Percentiles rank a stretch among this genome's conserved stretches.
These are phyloP conservation scores for Cecropterus lyciades DNA, from an alignment of 1,140 invertebrate species.

Conservation along the genomic window DNA sequence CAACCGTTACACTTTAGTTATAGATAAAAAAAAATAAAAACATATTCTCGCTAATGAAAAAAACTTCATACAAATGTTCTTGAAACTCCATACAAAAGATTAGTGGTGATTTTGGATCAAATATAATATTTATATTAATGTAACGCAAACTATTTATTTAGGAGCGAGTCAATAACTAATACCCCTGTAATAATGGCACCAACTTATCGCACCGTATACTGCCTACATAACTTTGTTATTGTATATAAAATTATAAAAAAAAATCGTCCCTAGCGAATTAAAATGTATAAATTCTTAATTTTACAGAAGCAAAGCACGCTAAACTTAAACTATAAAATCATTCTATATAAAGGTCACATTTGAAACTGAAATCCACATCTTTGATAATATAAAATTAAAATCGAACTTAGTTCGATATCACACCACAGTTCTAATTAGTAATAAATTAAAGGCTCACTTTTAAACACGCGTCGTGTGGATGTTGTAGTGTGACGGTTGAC, in stretches of 20 bases:
- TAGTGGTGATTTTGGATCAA: slow-evolving; percentile 17
- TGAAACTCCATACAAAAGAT: slow-evolving; percentile 19
- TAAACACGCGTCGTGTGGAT: slow-evolving; percentile 54
- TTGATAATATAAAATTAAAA: slow-evolving; percentile 55
- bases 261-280: slow-evolving; percentile 77
- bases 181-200: slow-evolving; percentile 84
- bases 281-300: slow-evolving; percentile 81
- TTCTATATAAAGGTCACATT: slow-evolving; percentile 75
- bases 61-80: not conserved
- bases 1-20: slow-evolving; percentile 18
- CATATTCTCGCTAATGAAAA: slow-evolving; percentile 10
- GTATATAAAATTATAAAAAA: slow-evolving; percentile 77
- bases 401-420: slow-evolving; percentile 78
- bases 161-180: slow-evolving; percentile 65
- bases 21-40: slow-evolving; percentile 5
- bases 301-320: slow-evolving; percentile 82
- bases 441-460: slow-evolving; percentile 80
- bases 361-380: slow-evolving; percentile 70
- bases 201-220: slow-evolving; percentile 84
- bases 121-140: not conserved
- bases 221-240: slow-evolving; percentile 83
- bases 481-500: slow-evolving; percentile 37
- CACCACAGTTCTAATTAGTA: slow-evolving; percentile 65
- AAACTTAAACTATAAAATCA: slow-evolving; percentile 79
- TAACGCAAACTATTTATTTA: slow-evolving; percentile 30